These are phyloP conservation scores for Drosophila micromelanica DNA, from an alignment of 1,140 invertebrate genomes.

Conservation along the genomic window DNA sequence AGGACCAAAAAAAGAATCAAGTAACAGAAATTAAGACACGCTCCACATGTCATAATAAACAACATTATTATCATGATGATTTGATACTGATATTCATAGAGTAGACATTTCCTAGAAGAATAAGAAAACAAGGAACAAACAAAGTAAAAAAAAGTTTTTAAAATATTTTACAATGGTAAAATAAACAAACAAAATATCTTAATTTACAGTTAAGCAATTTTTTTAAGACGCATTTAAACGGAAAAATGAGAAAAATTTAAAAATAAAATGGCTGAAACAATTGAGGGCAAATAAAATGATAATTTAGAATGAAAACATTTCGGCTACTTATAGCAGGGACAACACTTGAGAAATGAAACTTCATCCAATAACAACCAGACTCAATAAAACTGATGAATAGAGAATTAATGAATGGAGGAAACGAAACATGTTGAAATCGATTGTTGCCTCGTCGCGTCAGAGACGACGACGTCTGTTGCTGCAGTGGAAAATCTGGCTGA, in stretches of 20 bases:
- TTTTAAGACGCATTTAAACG: neutral
- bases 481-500: conserved; percentile 70
- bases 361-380: neutral
- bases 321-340: neutral
- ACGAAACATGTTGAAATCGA: conserved; percentile 37
- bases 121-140: neutral
- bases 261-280: too few relatives aligned
- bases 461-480: neutral
- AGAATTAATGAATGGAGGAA: conserved; percentile 31
- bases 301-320: neutral
- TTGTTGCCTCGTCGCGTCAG: conserved; percentile 8
- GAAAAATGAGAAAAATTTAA: neutral
- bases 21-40: neutral
- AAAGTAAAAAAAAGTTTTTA: neutral
- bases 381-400: neutral
- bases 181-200: neutral
- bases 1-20: neutral
- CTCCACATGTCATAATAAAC: too few relatives aligned
- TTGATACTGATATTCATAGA: too few relatives aligned
- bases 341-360: neutral
- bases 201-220: neutral
- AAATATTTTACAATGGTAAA: too few relatives aligned
- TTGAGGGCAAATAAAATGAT: too few relatives aligned
- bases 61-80: too few relatives aligned
- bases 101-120: too few relatives aligned